Percentiles rank a stretch among this genome's conserved stretches.
These are phyloP conservation scores for Monodelphis domestica DNA, from an alignment of 2,797 vertebrate species.

Conservation along the genomic window DNA sequence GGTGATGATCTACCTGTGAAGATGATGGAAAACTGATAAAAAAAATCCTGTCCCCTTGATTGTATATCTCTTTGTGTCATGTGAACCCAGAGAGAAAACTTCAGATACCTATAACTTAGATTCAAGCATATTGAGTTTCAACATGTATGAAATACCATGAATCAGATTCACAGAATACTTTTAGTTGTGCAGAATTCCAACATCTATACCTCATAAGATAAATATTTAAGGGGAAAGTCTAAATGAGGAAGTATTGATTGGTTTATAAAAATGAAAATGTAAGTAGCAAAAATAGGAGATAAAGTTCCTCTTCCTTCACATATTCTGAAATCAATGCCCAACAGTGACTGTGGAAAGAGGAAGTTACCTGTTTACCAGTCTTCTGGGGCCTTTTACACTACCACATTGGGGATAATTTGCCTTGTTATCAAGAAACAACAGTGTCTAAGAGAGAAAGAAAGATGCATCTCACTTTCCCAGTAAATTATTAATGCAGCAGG, in stretches of 20 bases:
- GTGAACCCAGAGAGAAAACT: background rate
- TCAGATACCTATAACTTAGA: background rate
- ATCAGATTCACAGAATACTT: constrained; percentile 18
- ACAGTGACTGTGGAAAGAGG: background rate
- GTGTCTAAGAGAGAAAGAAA: background rate
- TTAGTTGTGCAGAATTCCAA: constrained; percentile 16
- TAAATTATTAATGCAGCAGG: constrained; percentile 18
- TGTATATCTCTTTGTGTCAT: background rate
- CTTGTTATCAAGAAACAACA: background rate
- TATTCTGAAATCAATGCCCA: constrained; percentile 59
- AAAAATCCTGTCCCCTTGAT: background rate
- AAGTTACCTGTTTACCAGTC: background rate
- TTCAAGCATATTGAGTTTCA: constrained; percentile 10
- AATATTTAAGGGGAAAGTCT: constrained; percentile 17
- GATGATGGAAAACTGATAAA: background rate
- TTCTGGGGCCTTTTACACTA: constrained; percentile 19
- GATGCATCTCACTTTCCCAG: background rate
- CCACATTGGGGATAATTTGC: background rate
- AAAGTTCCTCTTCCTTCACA: constrained; percentile 10
- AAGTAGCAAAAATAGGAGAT: constrained; percentile 40
- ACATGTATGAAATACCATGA: constrained; percentile 36
- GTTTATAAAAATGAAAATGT: constrained; percentile 58
- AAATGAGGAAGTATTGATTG: constrained; percentile 68
- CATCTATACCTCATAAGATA: constrained; percentile 47
- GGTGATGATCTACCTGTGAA: background rate